Conservation (phyloP, 37 sponge, comb jelly and placozoan genomes). For the Eunapius fragilis region DNA sequence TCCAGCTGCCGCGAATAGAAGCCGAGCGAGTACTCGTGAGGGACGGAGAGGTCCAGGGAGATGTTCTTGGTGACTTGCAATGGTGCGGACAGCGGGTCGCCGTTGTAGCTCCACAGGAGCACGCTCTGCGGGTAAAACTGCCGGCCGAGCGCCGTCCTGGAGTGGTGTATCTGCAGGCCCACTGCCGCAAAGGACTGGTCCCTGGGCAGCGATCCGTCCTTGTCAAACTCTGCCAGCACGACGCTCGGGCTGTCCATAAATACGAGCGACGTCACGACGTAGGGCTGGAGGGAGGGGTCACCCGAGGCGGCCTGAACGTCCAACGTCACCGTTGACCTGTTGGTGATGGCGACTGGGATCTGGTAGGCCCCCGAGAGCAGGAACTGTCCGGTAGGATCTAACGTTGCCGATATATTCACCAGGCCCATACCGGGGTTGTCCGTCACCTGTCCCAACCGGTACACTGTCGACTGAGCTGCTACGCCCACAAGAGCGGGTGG, state of each 20-base stretch:
- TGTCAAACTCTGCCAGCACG: constrained; percentile 42
- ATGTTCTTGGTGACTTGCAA: constrained; percentile 19
- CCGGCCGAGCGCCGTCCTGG: background rate
- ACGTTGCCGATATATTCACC: background rate
- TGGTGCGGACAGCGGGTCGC: background rate
- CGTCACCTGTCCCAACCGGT: constrained; percentile 6
- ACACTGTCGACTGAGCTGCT: constrained; percentile 4
- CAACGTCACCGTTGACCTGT: constrained; percentile 40
- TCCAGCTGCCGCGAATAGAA: constrained; percentile 45
- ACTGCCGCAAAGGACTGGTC: constrained; percentile 34
- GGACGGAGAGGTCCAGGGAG: constrained; percentile 23
- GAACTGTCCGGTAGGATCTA: constrained; percentile 30
- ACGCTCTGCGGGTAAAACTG: constrained; percentile 15
- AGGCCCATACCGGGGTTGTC: background rate
- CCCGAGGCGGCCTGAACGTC: constrained; percentile 52
- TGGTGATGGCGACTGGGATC: constrained; percentile 1
- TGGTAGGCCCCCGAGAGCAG: constrained; percentile 58
- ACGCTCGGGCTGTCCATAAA: constrained; percentile 40
- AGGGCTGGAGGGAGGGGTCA: background rate
- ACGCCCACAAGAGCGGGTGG: constrained; percentile 29
- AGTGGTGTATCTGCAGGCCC: constrained; percentile 56
- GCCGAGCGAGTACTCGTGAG: constrained; percentile 38
- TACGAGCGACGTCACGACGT: constrained; percentile 62
- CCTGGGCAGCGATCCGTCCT: background rate
- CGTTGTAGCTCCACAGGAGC: constrained; percentile 57